phyloP scores from a whole-genome alignment of 2,888 invertebrate genomes.

The Dryococelus australis region DNA sequence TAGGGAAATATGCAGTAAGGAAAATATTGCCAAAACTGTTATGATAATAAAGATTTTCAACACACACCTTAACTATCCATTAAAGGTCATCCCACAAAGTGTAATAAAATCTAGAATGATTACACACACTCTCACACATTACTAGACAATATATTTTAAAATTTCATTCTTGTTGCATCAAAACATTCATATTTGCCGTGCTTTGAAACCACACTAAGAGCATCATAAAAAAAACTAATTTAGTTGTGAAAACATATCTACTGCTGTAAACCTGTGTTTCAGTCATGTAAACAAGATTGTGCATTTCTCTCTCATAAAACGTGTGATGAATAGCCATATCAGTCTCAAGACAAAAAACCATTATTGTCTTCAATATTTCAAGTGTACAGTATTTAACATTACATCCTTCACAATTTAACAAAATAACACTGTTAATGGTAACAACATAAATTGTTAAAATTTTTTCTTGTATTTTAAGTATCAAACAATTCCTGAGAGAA shows the following conservation, averaged over 20 bases:
- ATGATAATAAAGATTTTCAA: slow-evolving; percentile 4
- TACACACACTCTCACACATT: slow-evolving; percentile 6
- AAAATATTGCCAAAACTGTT: not conserved
- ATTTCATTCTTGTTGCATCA: not conserved
- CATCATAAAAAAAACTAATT: not conserved
- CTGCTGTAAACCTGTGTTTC: not conserved
- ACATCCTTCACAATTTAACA: not conserved
- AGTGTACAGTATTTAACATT: not conserved
- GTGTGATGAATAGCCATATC: not conserved
- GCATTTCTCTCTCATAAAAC: not conserved
- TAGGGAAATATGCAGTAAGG: slow-evolving; percentile 17
- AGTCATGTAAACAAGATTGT: slow-evolving; percentile 16
- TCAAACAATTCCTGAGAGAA: not conserved
- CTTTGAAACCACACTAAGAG: not conserved
- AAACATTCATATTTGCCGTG: not conserved
- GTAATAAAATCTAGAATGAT: slow-evolving; percentile 12
- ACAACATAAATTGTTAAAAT: not conserved
- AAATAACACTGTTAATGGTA: not conserved
- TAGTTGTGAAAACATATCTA: not conserved
- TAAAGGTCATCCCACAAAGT: not conserved
- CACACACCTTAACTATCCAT: not conserved
- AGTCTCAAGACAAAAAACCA: slow-evolving; percentile 7
- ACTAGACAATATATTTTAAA: not conserved
- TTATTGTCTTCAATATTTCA: not conserved
- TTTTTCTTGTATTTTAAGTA: not conserved